Evolutionary conservation across 2,888 invertebrate genomes (phyloP).

Genomic region (Athrips mouffetella): DNA sequence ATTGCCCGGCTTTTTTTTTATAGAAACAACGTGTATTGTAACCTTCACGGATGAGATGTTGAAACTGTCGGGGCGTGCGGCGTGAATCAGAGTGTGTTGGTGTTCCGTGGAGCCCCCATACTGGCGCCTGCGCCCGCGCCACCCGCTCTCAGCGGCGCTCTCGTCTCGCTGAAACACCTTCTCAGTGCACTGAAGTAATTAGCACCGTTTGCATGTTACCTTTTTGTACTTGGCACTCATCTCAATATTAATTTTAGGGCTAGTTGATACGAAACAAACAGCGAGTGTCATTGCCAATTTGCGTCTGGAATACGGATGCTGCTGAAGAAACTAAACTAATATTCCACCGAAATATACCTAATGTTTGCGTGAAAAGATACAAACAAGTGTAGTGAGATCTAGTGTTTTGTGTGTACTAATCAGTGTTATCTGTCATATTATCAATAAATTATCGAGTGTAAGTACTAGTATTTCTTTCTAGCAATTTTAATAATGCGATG

Average conservation of each 20-base stretch:
- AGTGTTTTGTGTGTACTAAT: conserved; percentile 1
- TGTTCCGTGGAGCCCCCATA: conserved; percentile 29
- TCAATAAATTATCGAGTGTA: too few relatives aligned
- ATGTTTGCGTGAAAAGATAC: too few relatives aligned
- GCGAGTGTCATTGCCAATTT: conserved; percentile 10
- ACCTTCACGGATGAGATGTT: conserved; percentile 62
- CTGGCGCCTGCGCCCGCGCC: neutral
- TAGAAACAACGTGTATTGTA: conserved; percentile 22
- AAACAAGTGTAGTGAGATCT: neutral
- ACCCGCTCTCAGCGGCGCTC: neutral
- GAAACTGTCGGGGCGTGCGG: conserved; percentile 57
- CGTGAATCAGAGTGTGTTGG: conserved; percentile 65
- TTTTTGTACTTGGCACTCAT: conserved; percentile 50
- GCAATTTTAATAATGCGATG: too few relatives aligned
- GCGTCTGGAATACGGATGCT: conserved; percentile 10
- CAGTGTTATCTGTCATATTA: too few relatives aligned
- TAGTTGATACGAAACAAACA: conserved; percentile 12
- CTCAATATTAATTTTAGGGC: conserved; percentile 14
- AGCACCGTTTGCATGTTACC: conserved; percentile 46
- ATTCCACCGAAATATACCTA: too few relatives aligned
- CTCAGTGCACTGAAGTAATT: conserved; percentile 56
- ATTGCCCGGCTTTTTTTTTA: conserved; percentile 12
- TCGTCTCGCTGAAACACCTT: conserved; percentile 53
- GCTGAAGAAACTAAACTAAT: conserved; percentile 4
- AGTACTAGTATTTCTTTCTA: too few relatives aligned